Evolutionary conservation across 2,888 invertebrate species (phyloP), one percentile per base, ranked within the genome.

Genomic region (Tricholauxania praeusta): DNA sequence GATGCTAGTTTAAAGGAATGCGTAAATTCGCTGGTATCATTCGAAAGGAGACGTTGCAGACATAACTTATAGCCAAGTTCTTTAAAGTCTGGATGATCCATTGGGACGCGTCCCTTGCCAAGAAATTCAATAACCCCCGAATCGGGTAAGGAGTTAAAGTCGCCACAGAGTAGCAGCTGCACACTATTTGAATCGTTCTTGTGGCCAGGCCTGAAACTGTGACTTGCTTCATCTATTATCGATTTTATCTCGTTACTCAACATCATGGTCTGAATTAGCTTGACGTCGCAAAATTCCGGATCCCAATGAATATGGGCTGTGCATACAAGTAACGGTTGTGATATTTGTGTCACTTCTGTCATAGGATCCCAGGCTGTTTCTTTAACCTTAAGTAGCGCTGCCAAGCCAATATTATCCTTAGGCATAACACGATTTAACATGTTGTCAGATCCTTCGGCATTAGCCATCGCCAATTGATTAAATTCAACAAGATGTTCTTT

Each of bases 301-400:
- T 99, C 99, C 99, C 99, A 99, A 88, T 99, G 99, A 82, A 99
- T 97, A 89, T 99, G 99, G 51, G 99, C 98, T 48, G 98, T 99
- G 88, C 98, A 98, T 68, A 99, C 97, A 75, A 99, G 89, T 75
- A 99, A 90, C 22, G 96, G 96, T 85, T 96, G 96, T 80, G 92
- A 92, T 79, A 93, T 90, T 89, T 92, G 93, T 76, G 91, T 91
- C 79, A 92, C 91, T 84, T 96, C 95, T 68, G 94, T 93, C 82
- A 93, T 85, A 75, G 93, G 93, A 90, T 96, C 96, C 95, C 97
- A 98, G 12, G 97, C 96, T 68, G 93, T 94, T 85, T 97, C 96
- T 83, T 96, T 97, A 59, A 98, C 97, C 88, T 96, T 96, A 72
- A 99, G 90, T 79, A 99, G 90, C 7, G 98, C 99, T 19, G 97